A percentile compares a stretch with the other conserved stretches of the same genome.
phyloP scores from a whole-genome alignment of 1,140 invertebrate species.

The Drosophila nasuta region DNA sequence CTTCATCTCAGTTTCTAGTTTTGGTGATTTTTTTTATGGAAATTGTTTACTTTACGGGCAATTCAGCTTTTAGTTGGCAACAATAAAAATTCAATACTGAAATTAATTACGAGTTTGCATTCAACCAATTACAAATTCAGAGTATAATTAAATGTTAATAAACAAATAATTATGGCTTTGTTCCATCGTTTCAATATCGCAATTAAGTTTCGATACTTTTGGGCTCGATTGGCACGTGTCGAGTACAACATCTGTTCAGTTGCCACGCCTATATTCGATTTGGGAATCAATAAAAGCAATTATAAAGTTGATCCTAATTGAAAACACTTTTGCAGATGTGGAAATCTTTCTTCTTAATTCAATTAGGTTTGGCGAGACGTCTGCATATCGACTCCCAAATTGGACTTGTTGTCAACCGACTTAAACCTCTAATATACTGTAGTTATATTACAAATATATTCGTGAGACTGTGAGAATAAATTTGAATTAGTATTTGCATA shows the following conservation, averaged over 20 bases:
- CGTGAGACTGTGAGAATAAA: background rate
- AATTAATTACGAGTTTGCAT: slow-evolving; percentile 38
- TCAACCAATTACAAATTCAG: background rate
- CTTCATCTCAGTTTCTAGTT: slow-evolving; percentile 3
- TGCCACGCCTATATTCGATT: slow-evolving; percentile 20
- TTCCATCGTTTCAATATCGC: too few relatives aligned
- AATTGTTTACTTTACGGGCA: slow-evolving; percentile 27
- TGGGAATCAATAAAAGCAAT: slow-evolving; percentile 27
- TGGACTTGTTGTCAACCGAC: background rate
- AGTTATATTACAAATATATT: background rate
- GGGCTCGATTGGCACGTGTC: slow-evolving; percentile 7
- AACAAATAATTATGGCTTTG: slow-evolving; percentile 11
- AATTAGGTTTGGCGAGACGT: slow-evolving; percentile 36
- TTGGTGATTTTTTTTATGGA: slow-evolving; percentile 18
- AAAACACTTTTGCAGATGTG: slow-evolving; percentile 8
- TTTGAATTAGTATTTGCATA: slow-evolving; percentile 7
- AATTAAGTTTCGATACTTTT: background rate
- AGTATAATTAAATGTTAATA: slow-evolving; percentile 24
- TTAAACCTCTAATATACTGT: too few relatives aligned
- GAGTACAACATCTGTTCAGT: background rate
- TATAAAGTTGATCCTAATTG: slow-evolving; percentile 57
- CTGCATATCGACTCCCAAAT: slow-evolving; percentile 2
- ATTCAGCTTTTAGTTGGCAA: slow-evolving; percentile 6
- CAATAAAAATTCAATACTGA: slow-evolving; percentile 46
- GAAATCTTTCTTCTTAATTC: background rate